Evolutionary conservation across 2,797 vertebrate species (phyloP), one percentile per base, ranked within the genome.

Genomic region (Hippoglossus hippoglossus): DNA sequence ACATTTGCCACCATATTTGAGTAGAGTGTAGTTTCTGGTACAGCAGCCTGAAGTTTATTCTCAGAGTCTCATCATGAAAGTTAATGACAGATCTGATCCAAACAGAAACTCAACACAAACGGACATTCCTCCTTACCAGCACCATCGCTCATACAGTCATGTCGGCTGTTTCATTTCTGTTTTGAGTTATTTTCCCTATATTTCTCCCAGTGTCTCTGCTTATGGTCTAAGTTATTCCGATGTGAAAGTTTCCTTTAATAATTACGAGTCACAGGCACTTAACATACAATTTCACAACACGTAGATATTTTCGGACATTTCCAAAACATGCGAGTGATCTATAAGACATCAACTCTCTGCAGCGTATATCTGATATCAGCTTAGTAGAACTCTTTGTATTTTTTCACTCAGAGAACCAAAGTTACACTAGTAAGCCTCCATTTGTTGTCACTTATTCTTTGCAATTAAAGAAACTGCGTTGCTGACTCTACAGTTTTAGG

Each of bases 401-500:
- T 52, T 13, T 28, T 63, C 41, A 28, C 62, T 61, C 46, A 41
- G 19, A 69, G 10, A 52, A 15, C 24, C 22, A 16, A 31, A n/a
- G 44, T 68, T 73, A 51, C 41, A 60, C 62, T 13, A 62, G 46
- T 25, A 59, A 66, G 39, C 56, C 47, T 63, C 21, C 11, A 47
- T 70, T 65, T 75, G 41, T 15, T 59, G 22, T 63, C 25, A 56
- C 25, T 36, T 25, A n/a, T 39, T 46, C 55, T 61, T 60, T 55
- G 34, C 57, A 55, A 58, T 76, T 70, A 77, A 59, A 79, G 2
- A 22, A 56, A 52, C 52, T 28, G 52, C 53, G 34, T 69, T 72
- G 83, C 70, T 76, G 62, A 77, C 21, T 69, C 58, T 25, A 67
- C 83, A 85, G 54, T 86, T 83, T 68, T 24, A 34, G 56, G 47